Base-by-base conservation (phyloP, 2,888 invertebrate genomes). In the Listrodromus nycthemerus region DNA sequence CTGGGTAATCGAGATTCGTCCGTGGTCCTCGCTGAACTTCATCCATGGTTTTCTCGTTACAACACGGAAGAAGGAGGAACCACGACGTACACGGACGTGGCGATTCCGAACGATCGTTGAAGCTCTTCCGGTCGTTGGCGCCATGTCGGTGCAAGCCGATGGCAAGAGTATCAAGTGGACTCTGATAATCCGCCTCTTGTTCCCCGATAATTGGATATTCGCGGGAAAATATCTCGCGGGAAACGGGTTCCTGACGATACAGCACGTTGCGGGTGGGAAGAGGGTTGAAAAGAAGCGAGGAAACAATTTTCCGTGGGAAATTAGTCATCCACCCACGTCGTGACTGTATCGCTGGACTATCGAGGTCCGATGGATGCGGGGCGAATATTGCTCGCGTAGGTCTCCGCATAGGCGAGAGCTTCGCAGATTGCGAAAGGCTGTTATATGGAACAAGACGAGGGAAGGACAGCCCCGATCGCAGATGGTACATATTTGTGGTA, bases 281-380 rank as follows among this genome's bases (percentile, higher is more conserved):
- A n/a, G 13, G 13, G 16, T 37, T 10, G 41, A 58, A 10, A 61
- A 24, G n/a, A 24, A 24, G 41, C 8, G 16, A 30, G 70, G 55
- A 74, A 77, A 75, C 75, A 71, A 75, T 82, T 74, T 74, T 79
- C 75, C 82, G 69, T 82, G 82, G 66, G 78, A 75, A 82, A 71
- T 79, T 82, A 58, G 58, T 52, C 82, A 85, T 21, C 67, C 71
- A 48, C 77, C 67, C 30, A 48, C 67, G 5, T 19, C 0, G 50
- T 3, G 45, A 30, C 63, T 69, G 37, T 63, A 74, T 75, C 70
- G 41, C 10, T 37, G n/a, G 67, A 67, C 63, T 70, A 75, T 82
- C 66, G 58, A 82, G 75, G 70, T 71, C 73, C 73, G 63, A 27
- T 21, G 50, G n/a, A 10, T 37, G 7, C 8, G 45, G 33, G 24